phyloP scores from a whole-genome alignment of 2,888 invertebrate species.

The Anoncus sp. region DNA sequence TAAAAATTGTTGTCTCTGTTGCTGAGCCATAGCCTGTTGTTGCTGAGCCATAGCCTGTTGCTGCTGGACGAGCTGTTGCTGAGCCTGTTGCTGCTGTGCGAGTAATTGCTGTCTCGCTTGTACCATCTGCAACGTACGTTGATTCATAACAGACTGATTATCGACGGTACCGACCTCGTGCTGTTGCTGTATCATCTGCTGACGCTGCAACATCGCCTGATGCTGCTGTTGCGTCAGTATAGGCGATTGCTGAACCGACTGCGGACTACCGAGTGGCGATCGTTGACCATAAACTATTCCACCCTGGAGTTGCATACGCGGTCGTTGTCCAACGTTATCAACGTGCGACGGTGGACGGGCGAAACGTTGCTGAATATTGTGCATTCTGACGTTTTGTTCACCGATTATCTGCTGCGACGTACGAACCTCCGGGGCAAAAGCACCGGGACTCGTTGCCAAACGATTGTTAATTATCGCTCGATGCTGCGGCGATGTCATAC shows the following conservation, averaged over 20 bases:
- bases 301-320: constrained; percentile 79
- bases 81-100: constrained; percentile 66
- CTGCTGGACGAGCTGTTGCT: constrained; percentile 77
- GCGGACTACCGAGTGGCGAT: constrained; percentile 80
- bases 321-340: constrained; percentile 77
- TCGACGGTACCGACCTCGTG: constrained; percentile 70
- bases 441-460: constrained; percentile 85
- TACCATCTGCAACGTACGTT: constrained; percentile 67
- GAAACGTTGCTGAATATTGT: constrained; percentile 80
- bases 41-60: constrained; percentile 72
- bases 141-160: constrained; percentile 65
- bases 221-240: constrained; percentile 79
- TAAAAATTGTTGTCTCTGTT: constrained; percentile 80
- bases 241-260: constrained; percentile 76
- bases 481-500: constrained; percentile 86
- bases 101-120: constrained; percentile 78
- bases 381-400: constrained; percentile 76
- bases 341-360: constrained; percentile 81
- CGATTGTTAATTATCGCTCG: constrained; percentile 81
- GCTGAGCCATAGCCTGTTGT: constrained; percentile 64
- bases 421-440: constrained; percentile 74
- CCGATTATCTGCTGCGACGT: constrained; percentile 78
- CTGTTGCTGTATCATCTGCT: constrained; percentile 74
- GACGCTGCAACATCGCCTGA: constrained; percentile 78
- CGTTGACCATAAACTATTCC: constrained; percentile 80